Conservation (phyloP, 2,113 vertebrate species). For the Stigmatopora argus region DNA sequence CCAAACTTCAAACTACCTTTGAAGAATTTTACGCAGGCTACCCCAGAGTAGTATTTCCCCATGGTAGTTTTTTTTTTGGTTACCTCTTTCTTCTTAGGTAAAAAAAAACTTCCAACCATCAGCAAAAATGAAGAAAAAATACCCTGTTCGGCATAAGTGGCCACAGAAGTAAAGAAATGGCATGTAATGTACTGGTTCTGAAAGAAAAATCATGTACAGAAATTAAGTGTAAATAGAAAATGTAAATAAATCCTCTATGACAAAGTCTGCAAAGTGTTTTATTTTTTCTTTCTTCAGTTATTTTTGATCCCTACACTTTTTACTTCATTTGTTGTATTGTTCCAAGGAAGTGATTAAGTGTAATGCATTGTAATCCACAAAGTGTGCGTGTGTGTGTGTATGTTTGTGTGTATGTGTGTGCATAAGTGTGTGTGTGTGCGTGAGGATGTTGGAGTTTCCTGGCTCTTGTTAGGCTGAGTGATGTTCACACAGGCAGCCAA, state of each 20-base stretch:
- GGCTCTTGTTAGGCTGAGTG: slow-evolving; percentile 67
- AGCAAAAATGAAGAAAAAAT: slow-evolving; percentile 4
- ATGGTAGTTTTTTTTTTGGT: slow-evolving; percentile 25
- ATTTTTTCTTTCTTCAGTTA: background rate
- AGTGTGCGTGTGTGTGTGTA: slow-evolving; percentile 19
- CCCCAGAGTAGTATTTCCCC: slow-evolving; percentile 23
- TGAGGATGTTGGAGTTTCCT: slow-evolving; percentile 14
- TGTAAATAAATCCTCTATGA: slow-evolving; percentile 80
- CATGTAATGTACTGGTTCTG: slow-evolving; percentile 45
- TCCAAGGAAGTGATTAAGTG: background rate
- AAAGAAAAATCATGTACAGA: slow-evolving; percentile 70
- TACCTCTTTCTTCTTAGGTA: slow-evolving; percentile 12
- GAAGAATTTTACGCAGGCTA: slow-evolving; percentile 18
- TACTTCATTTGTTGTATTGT: background rate
- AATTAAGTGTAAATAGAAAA: slow-evolving; percentile 74
- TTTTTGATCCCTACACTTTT: background rate
- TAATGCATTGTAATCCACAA: background rate
- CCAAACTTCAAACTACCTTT: slow-evolving; percentile 15
- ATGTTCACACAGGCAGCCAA: slow-evolving; percentile 67
- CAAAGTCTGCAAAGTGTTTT: slow-evolving; percentile 10
- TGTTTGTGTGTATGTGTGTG: no score
- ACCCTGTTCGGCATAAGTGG: slow-evolving; percentile 14
- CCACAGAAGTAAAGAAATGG: slow-evolving; percentile 43
- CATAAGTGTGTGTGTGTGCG: slow-evolving; percentile 16
- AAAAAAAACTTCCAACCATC: slow-evolving; percentile 36